Conservation (phyloP, 2,113 vertebrate genomes). For the Spea multiplicata region DNA sequence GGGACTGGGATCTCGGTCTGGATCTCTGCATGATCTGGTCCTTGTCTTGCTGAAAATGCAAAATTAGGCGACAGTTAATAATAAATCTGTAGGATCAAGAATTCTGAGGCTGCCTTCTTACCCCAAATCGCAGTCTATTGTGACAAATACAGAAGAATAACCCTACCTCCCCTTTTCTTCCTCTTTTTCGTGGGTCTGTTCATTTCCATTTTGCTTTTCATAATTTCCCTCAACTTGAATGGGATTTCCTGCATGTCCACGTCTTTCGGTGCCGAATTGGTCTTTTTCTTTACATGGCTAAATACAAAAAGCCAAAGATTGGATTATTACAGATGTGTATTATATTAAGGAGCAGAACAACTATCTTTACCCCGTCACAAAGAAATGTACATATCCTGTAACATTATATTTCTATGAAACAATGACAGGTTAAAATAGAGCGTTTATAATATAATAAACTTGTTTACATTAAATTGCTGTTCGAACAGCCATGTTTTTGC, state of each 20-base stretch:
- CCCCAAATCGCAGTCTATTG: too few relatives aligned
- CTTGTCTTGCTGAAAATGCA: slow-evolving; percentile 49
- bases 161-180: slow-evolving; percentile 61
- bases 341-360: too few relatives aligned
- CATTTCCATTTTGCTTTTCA: slow-evolving; percentile 78
- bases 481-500: too few relatives aligned
- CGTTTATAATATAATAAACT: too few relatives aligned
- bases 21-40: rapidly evolving
- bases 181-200: slow-evolving; percentile 49
- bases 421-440: too few relatives aligned
- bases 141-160: not conserved
- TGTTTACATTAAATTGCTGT: too few relatives aligned
- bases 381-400: too few relatives aligned
- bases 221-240: slow-evolving; percentile 83
- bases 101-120: too few relatives aligned
- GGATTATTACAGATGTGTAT: too few relatives aligned
- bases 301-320: not conserved
- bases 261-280: slow-evolving; percentile 63
- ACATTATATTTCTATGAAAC: too few relatives aligned
- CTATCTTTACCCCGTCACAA: not conserved
- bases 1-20: slow-evolving; percentile 66
- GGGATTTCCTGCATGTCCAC: slow-evolving; percentile 84
- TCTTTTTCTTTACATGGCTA: slow-evolving; percentile 61
- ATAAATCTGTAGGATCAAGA: not conserved
- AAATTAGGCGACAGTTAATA: not conserved